phyloP scores from a whole-genome alignment of 2,113 vertebrate genomes.

The Notarius lentiginosus region DNA sequence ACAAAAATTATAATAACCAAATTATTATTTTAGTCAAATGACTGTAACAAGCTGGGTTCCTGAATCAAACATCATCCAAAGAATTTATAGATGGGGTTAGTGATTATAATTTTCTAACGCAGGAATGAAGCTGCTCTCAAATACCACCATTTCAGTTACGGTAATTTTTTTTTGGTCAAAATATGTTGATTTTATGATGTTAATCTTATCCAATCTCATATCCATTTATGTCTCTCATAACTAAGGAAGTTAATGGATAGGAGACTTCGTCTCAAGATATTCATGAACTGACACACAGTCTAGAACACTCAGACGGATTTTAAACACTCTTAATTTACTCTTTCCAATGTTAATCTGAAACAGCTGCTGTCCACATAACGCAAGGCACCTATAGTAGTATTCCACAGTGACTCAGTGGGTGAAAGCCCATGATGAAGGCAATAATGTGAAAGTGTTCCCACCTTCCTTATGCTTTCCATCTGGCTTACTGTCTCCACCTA shows the following conservation, averaged over 20 bases:
- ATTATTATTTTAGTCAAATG: neutral
- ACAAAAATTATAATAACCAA: neutral
- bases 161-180: neutral
- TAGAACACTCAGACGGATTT: slow-evolving; percentile 25
- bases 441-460: slow-evolving; percentile 37
- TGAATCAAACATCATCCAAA: neutral
- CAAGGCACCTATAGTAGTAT: slow-evolving; percentile 31
- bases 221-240: neutral
- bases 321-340: slow-evolving; percentile 19
- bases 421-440: slow-evolving; percentile 56
- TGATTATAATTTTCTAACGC: neutral
- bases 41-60: neutral
- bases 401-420: slow-evolving; percentile 41
- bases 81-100: neutral
- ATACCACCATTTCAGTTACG: neutral
- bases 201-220: neutral
- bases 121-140: neutral
- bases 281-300: slow-evolving; percentile 27
- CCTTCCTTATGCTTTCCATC: slow-evolving; percentile 45
- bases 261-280: neutral
- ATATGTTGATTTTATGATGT: neutral
- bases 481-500: slow-evolving; percentile 39
- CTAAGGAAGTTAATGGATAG: slow-evolving; percentile 4
- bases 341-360: slow-evolving; percentile 29
- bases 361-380: slow-evolving; percentile 19